A percentile compares a stretch with the other conserved stretches of the same genome.
Evolutionary conservation across 1,140 invertebrate species (phyloP).

Genomic region (Heliconius melpomene): DNA sequence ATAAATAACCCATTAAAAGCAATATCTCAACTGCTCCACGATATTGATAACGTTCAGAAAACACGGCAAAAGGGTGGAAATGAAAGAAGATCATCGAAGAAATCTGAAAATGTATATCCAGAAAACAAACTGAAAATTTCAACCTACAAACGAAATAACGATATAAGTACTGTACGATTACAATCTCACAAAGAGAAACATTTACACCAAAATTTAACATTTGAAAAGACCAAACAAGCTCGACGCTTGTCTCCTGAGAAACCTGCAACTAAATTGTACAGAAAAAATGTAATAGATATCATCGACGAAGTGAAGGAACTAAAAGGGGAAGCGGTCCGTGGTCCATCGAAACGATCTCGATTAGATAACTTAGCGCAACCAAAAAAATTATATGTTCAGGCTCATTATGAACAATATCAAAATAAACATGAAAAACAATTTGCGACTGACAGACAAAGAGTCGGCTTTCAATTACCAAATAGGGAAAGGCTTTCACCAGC

Average conservation of each 20-base stretch:
- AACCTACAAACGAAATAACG: conserved; percentile 36
- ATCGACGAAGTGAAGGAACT: conserved; percentile 71
- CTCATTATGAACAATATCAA: conserved; percentile 57
- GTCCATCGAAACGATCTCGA: conserved; percentile 59
- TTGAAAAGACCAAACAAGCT: conserved; percentile 12
- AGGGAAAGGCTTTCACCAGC: conserved; percentile 41
- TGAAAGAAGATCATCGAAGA: conserved; percentile 47
- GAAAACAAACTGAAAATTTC: conserved; percentile 45
- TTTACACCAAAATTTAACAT: conserved; percentile 33
- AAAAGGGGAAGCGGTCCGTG: conserved; percentile 67
- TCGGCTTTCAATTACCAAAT: conserved; percentile 29
- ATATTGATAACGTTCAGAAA: conserved; percentile 68
- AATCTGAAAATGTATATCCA: conserved; percentile 35
- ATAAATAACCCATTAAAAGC: conserved; percentile 67
- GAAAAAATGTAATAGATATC: conserved; percentile 59
- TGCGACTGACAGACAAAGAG: conserved; percentile 47
- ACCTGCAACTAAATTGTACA: conserved; percentile 38
- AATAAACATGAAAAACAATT: conserved; percentile 49
- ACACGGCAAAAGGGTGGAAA: conserved; percentile 45
- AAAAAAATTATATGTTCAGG: conserved; percentile 59
- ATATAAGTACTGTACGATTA: neutral
- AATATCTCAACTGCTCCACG: conserved; percentile 68
- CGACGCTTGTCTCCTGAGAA: conserved; percentile 33
- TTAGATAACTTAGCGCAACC: conserved; percentile 69
- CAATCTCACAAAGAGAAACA: conserved; percentile 37